Base-by-base conservation (phyloP, 2,888 invertebrate species). In the Latrodectus hesperus region DNA sequence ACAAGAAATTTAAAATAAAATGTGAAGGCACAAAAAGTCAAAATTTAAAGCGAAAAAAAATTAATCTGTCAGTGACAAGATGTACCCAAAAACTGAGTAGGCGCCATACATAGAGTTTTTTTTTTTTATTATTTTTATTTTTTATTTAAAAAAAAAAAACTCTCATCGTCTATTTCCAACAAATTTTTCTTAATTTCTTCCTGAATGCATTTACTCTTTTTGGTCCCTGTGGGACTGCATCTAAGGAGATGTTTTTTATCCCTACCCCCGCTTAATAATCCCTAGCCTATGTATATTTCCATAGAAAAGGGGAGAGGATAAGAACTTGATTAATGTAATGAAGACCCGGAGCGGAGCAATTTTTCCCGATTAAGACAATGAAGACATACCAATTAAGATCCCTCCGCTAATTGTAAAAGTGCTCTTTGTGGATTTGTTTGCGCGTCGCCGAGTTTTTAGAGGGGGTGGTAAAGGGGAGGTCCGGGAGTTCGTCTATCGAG, bases 311-410 rank as follows among this genome's bases (percentile, higher is more conserved):
- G 38, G 38, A 38, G 38, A 38, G 38, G 60, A 16, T 64, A 68
- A 53, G 53, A 10, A n/a, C 73, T 72, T 86, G 85, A 86, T 86
- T 86, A 86, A 86, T 86, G 85, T 86, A 86, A 86, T 80, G 85
- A 86, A 80, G 68, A 22, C 73, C 65, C 12, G 53, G 76, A 60
- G 80, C 51, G 64, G 75, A 80, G 75, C 80, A 75, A 80, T 86
- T 86, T 86, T 86, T 86, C 85, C 74, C 73, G 64, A 86, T 86
- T 86, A 86, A 86, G 75, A 86, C 85, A 86, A 86, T 80, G 85
- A 80, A 71, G 85, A 86, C 74, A 79, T 64, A 64, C 51, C 85
- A 86, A 86, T 86, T 86, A 86, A 86, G 85, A 86, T 86, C 67
- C 64, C 65, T 55, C 65, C 75, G 85, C 85, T 86, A 86, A 86